These are phyloP conservation scores for Pachyuromys duprasi DNA, from an alignment of 2,797 vertebrate species.

Conservation along the genomic window DNA sequence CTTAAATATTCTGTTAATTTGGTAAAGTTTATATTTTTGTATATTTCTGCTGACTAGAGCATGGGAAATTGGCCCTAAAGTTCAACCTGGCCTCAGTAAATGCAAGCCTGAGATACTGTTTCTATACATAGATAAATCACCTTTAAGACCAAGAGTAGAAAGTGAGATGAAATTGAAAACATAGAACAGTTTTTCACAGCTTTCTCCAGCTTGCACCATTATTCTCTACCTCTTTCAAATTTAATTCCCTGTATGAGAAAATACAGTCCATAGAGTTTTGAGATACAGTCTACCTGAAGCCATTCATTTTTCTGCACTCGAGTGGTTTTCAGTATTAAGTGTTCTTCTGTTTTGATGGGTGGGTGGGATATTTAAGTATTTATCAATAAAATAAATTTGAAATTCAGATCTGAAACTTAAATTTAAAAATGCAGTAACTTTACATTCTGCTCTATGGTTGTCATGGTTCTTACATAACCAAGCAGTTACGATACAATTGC, in stretches of 20 bases:
- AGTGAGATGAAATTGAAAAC: conserved; percentile 72
- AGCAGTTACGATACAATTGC: neutral
- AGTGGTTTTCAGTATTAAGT: neutral
- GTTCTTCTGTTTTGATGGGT: neutral
- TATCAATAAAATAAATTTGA: neutral
- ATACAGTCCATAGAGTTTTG: conserved; percentile 12
- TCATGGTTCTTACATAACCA: neutral
- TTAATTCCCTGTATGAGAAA: conserved; percentile 57
- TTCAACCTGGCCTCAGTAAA: neutral
- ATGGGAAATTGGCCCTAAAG: neutral
- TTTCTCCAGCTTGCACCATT: conserved; percentile 57
- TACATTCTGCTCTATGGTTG: neutral
- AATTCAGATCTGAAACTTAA: too few species aligned
- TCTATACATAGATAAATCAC: conserved; percentile 64
- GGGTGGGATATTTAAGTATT: neutral
- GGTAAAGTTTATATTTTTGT: neutral
- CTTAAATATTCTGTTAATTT: conserved; percentile 28
- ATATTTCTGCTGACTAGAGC: neutral
- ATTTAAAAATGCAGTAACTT: neutral
- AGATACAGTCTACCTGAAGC: neutral
- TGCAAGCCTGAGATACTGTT: neutral
- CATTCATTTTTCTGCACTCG: neutral
- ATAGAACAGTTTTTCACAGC: conserved; percentile 69
- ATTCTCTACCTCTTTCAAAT: conserved; percentile 67
- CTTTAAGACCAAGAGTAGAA: conserved; percentile 52